Evolutionary conservation across 1,140 invertebrate genomes (phyloP).

Genomic region (Pogonomyrmex californicus): DNA sequence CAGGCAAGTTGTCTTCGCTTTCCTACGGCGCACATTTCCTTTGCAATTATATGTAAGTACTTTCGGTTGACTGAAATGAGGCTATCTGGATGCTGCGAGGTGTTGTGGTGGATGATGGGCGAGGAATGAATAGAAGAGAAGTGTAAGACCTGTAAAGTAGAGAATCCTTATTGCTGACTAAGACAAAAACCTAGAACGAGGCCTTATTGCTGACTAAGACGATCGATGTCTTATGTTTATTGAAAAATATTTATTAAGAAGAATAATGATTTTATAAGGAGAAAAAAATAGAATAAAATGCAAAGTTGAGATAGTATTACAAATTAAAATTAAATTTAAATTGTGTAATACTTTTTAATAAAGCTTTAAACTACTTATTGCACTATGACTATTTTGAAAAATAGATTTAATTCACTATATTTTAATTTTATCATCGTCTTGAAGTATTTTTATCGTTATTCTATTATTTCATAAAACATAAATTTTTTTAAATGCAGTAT

Average conservation of each 20-base stretch:
- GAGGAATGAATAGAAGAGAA: slow-evolving; percentile 8
- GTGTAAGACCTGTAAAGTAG: not conserved
- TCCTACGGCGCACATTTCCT: not conserved
- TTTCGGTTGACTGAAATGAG: slow-evolving; percentile 22
- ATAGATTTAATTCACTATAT: not conserved
- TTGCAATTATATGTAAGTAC: slow-evolving; percentile 16
- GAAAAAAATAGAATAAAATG: not conserved
- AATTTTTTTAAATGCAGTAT: not conserved
- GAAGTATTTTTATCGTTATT: not conserved
- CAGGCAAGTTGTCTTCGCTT: not conserved
- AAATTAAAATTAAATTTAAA: not conserved
- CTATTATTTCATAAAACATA: not conserved
- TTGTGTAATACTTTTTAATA: not conserved
- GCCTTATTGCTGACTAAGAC: not conserved
- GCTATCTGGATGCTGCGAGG: not conserved
- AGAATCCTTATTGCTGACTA: not conserved
- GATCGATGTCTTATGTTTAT: slow-evolving; percentile 35
- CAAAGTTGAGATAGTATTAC: not conserved
- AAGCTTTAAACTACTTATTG: not conserved
- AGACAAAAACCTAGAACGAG: not conserved
- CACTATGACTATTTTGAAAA: not conserved
- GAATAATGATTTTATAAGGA: not conserved
- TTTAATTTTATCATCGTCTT: not conserved
- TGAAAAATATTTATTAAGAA: not conserved
- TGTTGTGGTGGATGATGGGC: not conserved